phyloP scores from a whole-genome alignment of 2,888 invertebrate genomes.

The Didymodactylos carnosus region DNA sequence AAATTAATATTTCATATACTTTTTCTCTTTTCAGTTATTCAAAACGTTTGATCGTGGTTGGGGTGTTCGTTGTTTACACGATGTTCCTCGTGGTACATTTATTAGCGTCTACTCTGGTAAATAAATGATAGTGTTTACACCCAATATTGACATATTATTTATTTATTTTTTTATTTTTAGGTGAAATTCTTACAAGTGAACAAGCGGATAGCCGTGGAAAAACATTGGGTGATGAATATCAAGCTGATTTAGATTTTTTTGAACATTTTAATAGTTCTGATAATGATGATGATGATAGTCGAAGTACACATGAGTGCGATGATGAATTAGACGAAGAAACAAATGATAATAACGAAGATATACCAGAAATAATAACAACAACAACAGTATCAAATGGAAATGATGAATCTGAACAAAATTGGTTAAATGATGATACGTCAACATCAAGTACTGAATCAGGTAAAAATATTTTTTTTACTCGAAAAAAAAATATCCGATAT shows the following conservation, averaged over 20 bases:
- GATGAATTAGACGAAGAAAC: neutral
- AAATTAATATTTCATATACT: neutral
- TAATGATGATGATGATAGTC: neutral
- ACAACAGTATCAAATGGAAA: no score
- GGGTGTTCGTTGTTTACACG: slow-evolving; percentile 82
- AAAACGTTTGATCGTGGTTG: slow-evolving; percentile 71
- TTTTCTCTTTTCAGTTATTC: slow-evolving; percentile 49
- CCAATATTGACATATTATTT: no score
- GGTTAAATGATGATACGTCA: neutral
- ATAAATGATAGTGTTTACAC: no score
- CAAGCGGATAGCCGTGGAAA: slow-evolving; percentile 43
- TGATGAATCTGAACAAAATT: no score
- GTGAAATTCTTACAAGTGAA: slow-evolving; percentile 66
- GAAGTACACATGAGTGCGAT: no score
- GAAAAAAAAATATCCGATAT: no score
- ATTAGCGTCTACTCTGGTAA: slow-evolving; percentile 86
- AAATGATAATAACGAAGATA: no score
- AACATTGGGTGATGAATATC: slow-evolving; percentile 71
- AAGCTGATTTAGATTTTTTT: slow-evolving; percentile 88
- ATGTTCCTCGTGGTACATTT: slow-evolving; percentile 79
- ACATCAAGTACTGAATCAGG: neutral
- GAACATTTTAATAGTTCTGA: slow-evolving; percentile 37
- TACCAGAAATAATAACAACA: no score
- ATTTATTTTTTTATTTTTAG: no score
- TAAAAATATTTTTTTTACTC: neutral